A percentile compares a stretch with the other conserved stretches of the same genome.
Conservation (phyloP, 1,140 invertebrate genomes). For the Aphaenogaster floridana region DNA sequence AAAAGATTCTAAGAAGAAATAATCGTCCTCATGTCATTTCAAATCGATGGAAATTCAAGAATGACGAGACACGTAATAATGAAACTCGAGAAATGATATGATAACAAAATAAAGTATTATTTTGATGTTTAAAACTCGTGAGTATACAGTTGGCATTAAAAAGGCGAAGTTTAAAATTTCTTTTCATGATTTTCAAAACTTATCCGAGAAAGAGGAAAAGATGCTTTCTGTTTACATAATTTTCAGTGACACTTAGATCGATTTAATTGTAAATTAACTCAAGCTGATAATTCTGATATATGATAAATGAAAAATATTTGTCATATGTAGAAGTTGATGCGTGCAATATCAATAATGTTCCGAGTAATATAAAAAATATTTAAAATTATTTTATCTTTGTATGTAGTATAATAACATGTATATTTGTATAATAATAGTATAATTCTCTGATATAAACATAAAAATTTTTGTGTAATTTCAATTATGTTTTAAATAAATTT, state of each 20-base stretch:
- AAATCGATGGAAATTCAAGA: not conserved
- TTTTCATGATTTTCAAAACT: not conserved
- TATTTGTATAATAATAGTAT: not conserved
- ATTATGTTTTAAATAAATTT: not conserved
- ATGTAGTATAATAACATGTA: too few species aligned
- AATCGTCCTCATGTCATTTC: not conserved
- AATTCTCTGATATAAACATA: not conserved
- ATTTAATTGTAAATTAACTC: not conserved
- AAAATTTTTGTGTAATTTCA: not conserved
- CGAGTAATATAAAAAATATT: not conserved
- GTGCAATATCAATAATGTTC: not conserved
- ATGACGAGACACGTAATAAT: not conserved
- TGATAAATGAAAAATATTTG: not conserved
- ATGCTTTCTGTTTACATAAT: not conserved
- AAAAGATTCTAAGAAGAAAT: not conserved
- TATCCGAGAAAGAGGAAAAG: not conserved
- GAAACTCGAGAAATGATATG: not conserved
- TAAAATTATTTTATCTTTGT: not conserved
- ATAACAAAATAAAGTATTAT: not conserved
- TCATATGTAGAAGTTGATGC: not conserved
- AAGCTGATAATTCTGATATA: not conserved
- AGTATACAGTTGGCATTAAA: constrained; percentile 14
- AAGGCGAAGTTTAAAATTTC: not conserved
- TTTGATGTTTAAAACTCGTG: not conserved
- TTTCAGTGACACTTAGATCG: not conserved